Percentiles rank a stretch among this genome's conserved stretches.
phyloP scores from a whole-genome alignment of 2,113 vertebrate species.

The Python bivittatus region DNA sequence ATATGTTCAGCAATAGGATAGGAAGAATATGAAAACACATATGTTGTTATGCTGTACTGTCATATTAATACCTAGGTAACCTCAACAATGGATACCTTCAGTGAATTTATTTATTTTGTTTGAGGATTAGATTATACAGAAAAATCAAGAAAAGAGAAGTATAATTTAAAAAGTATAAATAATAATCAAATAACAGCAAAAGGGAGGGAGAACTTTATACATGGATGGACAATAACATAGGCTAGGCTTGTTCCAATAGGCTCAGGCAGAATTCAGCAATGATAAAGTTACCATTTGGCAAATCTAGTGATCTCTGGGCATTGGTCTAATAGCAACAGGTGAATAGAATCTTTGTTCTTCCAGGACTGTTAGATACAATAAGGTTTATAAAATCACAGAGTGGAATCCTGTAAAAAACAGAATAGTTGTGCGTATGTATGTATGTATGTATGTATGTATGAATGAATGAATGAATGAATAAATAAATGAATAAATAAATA shows the following conservation, averaged over 20 bases:
- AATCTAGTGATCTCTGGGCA: background rate
- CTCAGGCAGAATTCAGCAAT: background rate
- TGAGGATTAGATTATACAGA: background rate
- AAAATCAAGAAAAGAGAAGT: background rate
- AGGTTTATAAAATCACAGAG: background rate
- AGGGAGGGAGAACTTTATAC: background rate
- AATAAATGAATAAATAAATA: too few species aligned
- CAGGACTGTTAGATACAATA: background rate
- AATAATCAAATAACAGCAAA: background rate
- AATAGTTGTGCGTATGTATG: background rate
- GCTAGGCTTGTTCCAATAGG: background rate
- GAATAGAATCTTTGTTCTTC: background rate
- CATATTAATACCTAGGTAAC: slow-evolving; percentile 38
- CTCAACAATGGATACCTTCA: slow-evolving; percentile 29
- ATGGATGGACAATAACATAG: background rate
- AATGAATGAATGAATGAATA: too few species aligned
- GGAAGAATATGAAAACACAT: slow-evolving; percentile 45
- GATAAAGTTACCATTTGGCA: background rate
- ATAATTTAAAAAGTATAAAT: background rate
- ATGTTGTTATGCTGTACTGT: slow-evolving; percentile 50
- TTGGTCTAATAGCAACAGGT: background rate
- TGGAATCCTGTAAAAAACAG: background rate
- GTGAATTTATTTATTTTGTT: background rate
- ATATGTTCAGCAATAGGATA: slow-evolving; percentile 37
- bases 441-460: background rate